phyloP scores from a whole-genome alignment of 2,888 invertebrate species.

The Hymenopus coronatus region DNA sequence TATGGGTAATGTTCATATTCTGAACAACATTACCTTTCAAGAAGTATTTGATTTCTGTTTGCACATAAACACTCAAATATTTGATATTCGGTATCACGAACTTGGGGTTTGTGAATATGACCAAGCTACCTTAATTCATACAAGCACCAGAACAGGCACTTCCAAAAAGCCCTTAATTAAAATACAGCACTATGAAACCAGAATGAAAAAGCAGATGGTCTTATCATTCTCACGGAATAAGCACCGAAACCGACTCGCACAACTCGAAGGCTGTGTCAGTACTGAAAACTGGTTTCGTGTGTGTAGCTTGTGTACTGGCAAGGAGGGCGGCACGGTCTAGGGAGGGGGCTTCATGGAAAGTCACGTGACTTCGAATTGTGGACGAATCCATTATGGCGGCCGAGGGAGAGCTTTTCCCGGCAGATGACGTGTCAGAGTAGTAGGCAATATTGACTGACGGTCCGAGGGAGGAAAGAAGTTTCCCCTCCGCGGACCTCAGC shows the following conservation, averaged over 20 bases:
- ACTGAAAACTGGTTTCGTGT: constrained; percentile 15
- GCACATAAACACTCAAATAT: background rate
- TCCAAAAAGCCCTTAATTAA: background rate
- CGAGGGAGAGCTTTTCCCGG: background rate
- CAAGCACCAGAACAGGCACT: background rate
- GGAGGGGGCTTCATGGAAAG: constrained; percentile 17
- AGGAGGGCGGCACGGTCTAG: constrained; percentile 18
- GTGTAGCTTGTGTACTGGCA: constrained; percentile 7
- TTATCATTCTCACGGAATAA: background rate
- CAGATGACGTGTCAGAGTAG: constrained; percentile 13
- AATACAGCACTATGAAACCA: background rate
- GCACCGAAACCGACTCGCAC: background rate
- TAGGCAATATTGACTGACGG: constrained; percentile 20
- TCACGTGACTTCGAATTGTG: constrained; percentile 23
- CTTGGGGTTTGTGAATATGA: background rate
- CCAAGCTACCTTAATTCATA: background rate
- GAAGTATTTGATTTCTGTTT: background rate
- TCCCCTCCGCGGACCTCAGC: background rate
- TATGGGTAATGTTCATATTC: background rate
- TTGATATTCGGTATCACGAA: background rate
- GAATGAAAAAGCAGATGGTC: background rate
- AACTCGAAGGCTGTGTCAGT: background rate
- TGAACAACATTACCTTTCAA: background rate
- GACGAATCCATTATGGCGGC: constrained; percentile 17
- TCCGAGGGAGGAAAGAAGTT: constrained; percentile 7